Percentiles rank a stretch among this genome's conserved stretches.
Conservation (phyloP, 1,140 invertebrate species). For the Drosophila prosaltans region DNA sequence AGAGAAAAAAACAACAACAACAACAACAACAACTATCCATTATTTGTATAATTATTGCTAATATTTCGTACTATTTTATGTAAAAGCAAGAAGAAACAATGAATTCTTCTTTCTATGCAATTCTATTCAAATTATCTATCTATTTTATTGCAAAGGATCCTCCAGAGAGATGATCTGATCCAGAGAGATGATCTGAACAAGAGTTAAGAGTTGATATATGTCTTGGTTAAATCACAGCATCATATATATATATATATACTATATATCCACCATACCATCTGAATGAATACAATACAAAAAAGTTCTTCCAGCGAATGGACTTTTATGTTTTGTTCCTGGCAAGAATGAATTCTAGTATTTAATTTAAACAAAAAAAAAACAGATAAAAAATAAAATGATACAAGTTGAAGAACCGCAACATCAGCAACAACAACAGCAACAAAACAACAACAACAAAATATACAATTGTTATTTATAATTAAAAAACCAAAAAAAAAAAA, state of each 20-base stretch:
- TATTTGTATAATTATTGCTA: constrained; percentile 78
- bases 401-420: constrained; percentile 43
- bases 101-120: constrained; percentile 6
- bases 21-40: constrained; percentile 59
- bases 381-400: no score
- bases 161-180: not conserved
- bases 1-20: constrained; percentile 6
- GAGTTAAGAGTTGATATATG: not conserved
- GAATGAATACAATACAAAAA: not conserved
- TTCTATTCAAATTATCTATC: not conserved
- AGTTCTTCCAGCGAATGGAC: constrained; percentile 23
- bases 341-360: constrained; percentile 46
- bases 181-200: not conserved
- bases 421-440: constrained; percentile 18
- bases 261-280: not conserved
- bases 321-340: not conserved
- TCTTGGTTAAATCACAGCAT: not conserved
- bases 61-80: constrained; percentile 60
- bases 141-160: constrained; percentile 22
- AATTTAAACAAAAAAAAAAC: constrained; percentile 43
- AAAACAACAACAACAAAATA: constrained; percentile 69
- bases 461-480: constrained; percentile 82
- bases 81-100: constrained; percentile 66
- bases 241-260: no score
- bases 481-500: constrained; percentile 73